Conservation (phyloP, 2,113 vertebrate genomes). For the Mus spicilegus region DNA sequence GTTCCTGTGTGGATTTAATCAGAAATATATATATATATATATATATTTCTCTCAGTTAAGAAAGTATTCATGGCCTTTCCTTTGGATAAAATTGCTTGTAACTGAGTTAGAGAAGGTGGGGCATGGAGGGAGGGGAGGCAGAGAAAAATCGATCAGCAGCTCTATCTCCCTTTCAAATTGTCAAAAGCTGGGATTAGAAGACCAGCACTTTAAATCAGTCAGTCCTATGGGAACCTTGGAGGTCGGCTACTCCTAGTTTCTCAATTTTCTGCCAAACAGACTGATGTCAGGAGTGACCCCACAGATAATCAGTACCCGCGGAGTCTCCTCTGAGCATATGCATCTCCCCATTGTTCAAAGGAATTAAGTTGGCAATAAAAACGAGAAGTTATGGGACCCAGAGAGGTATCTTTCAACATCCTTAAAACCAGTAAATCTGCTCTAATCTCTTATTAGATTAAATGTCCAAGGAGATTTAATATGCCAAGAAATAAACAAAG, state of each 20-base stretch:
- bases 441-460: slow-evolving; percentile 70
- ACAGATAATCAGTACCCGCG: slow-evolving; percentile 60
- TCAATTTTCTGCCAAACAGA: slow-evolving; percentile 82
- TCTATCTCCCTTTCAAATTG: slow-evolving; percentile 76
- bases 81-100: slow-evolving; percentile 67
- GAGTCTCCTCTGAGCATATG: slow-evolving; percentile 61
- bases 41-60: slow-evolving; percentile 61
- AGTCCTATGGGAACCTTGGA: slow-evolving; percentile 82
- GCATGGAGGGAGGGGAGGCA: not conserved
- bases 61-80: slow-evolving; percentile 72
- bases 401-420: slow-evolving; percentile 63
- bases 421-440: slow-evolving; percentile 69
- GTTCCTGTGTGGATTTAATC: slow-evolving; percentile 9
- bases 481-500: slow-evolving; percentile 69
- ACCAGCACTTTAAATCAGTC: slow-evolving; percentile 81
- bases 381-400: slow-evolving; percentile 62
- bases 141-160: slow-evolving; percentile 78
- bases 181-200: slow-evolving; percentile 75
- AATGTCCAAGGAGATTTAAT: slow-evolving; percentile 65
- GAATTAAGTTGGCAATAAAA: slow-evolving; percentile 70
- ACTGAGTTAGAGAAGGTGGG: slow-evolving; percentile 70
- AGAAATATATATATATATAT: not conserved
- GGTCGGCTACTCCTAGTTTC: slow-evolving; percentile 80
- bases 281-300: slow-evolving; percentile 71
- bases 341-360: slow-evolving; percentile 66